phyloP scores from a whole-genome alignment of 2,888 invertebrate genomes.

The Ochropleura leucogaster region DNA sequence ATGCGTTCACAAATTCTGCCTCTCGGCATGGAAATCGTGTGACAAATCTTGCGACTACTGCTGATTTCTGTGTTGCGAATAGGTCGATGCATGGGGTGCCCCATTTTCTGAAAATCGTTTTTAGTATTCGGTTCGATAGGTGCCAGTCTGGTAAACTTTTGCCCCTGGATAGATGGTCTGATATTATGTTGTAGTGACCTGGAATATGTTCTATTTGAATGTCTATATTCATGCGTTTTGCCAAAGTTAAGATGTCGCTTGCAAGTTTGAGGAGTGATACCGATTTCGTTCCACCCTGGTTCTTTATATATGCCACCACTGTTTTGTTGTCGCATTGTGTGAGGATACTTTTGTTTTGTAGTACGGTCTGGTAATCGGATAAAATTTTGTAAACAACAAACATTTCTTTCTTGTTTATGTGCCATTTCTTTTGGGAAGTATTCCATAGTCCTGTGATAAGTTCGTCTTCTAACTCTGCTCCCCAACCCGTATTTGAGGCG shows the following conservation, averaged over 20 bases:
- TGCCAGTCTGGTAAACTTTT: not conserved
- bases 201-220: conserved; percentile 12
- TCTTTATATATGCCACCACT: not conserved
- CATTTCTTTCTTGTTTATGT: conserved; percentile 11
- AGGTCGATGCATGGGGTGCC: not conserved
- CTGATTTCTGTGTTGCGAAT: not conserved
- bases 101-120: not conserved
- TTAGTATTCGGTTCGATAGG: not conserved
- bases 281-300: conserved; percentile 3
- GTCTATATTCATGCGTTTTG: not conserved
- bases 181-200: conserved; percentile 1
- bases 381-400: conserved; percentile 1
- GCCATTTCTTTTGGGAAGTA: not conserved
- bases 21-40: not conserved
- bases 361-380: not conserved
- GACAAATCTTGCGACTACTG: not conserved
- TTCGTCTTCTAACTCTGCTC: conserved; percentile 6
- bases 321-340: conserved; percentile 8
- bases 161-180: not conserved
- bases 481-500: conserved; percentile 10
- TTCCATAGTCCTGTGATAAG: conserved; percentile 4
- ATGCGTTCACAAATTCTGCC: not conserved
- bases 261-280: not conserved
- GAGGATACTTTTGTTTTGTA: conserved; percentile 9
- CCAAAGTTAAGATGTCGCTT: not conserved